Conservation (phyloP, 1,140 invertebrate species). For the Solenopsis fugax region DNA sequence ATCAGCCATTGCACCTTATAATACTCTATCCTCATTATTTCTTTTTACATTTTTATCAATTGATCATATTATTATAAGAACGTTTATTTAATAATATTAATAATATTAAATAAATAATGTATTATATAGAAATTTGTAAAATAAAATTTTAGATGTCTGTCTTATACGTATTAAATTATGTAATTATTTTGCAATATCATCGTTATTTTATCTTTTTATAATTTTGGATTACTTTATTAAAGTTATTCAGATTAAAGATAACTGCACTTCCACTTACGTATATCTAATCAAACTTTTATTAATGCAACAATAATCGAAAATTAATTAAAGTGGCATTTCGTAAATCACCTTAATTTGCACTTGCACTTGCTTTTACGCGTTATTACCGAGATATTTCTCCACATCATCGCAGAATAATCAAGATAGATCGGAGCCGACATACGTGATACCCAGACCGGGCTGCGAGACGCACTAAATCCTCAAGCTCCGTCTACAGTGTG, state of each 20-base stretch:
- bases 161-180: background rate
- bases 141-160: background rate
- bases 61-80: background rate
- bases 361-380: background rate
- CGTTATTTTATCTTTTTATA: background rate
- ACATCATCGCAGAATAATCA: constrained; percentile 25
- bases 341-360: constrained; percentile 6
- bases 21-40: background rate
- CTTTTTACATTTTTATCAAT: background rate
- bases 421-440: constrained; percentile 44
- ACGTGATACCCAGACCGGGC: constrained; percentile 75
- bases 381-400: constrained; percentile 1
- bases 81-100: constrained; percentile 3
- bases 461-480: constrained; percentile 81
- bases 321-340: background rate
- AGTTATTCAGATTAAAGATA: background rate
- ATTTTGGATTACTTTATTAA: background rate
- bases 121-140: background rate
- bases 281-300: background rate
- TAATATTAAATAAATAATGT: background rate
- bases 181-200: background rate
- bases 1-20: background rate
- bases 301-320: background rate
- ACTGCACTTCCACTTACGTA: background rate
- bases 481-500: constrained; percentile 71